Conservation (phyloP, 2,797 vertebrate genomes). For the Scleropages formosus region DNA sequence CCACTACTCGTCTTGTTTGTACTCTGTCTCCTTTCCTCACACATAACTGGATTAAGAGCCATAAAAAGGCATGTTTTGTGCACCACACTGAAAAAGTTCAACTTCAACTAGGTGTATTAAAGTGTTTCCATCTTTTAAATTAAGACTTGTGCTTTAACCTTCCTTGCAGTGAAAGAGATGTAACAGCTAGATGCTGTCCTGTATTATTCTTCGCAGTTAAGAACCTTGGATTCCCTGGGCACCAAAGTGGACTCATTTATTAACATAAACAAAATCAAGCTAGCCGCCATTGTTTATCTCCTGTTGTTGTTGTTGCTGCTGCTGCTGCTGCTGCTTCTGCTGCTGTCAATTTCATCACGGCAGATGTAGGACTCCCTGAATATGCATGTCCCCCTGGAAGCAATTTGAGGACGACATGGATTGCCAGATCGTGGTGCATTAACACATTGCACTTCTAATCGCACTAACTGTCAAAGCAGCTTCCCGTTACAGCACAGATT, state of each 20-base stretch:
- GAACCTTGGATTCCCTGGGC: slow-evolving; percentile 37
- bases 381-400: slow-evolving; percentile 56
- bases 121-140: no score
- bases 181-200: no score
- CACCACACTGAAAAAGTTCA: no score
- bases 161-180: no score
- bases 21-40: no score
- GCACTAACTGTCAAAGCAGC: slow-evolving; percentile 74
- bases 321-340: slow-evolving; percentile 40
- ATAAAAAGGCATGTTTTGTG: no score
- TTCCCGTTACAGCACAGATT: slow-evolving; percentile 73
- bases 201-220: slow-evolving; percentile 33
- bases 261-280: slow-evolving; percentile 31
- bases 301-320: slow-evolving; percentile 35
- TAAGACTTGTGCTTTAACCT: no score
- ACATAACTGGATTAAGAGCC: no score
- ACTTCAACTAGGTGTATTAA: no score
- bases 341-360: slow-evolving; percentile 42
- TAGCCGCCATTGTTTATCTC: slow-evolving; percentile 36
- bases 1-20: no score
- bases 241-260: slow-evolving; percentile 40
- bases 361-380: slow-evolving; percentile 50
- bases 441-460: slow-evolving; percentile 73
- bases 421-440: slow-evolving; percentile 68
- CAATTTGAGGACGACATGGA: slow-evolving; percentile 63